Conservation (phyloP, 1,140 invertebrate genomes). For the Sesamia nonagrioides region DNA sequence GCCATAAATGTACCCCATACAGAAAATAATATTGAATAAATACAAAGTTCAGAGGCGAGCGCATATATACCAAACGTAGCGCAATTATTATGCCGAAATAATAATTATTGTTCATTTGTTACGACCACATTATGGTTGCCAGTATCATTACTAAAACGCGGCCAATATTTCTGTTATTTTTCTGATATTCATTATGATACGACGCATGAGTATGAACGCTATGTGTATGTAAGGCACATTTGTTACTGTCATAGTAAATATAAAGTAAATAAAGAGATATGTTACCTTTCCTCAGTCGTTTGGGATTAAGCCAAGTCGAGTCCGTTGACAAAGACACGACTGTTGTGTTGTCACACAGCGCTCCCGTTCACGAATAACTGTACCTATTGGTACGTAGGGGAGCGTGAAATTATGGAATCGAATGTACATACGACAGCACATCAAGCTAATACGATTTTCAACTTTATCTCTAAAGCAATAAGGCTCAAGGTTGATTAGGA, state of each 20-base stretch:
- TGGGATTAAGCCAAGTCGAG: constrained; percentile 78
- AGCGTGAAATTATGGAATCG: constrained; percentile 62
- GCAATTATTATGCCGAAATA: constrained; percentile 35
- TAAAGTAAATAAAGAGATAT: constrained; percentile 73
- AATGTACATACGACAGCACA: constrained; percentile 41
- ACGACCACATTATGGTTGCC: constrained; percentile 4
- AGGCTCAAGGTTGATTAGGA: too few species aligned
- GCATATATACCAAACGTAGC: constrained; percentile 7
- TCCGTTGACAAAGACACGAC: constrained; percentile 71
- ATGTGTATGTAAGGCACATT: constrained; percentile 60
- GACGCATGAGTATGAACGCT: constrained; percentile 44
- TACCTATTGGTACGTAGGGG: constrained; percentile 65
- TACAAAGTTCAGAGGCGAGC: constrained; percentile 19
- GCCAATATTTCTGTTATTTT: constrained; percentile 53
- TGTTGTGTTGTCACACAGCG: constrained; percentile 64
- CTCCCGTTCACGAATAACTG: constrained; percentile 62
- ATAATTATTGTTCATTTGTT: constrained; percentile 1
- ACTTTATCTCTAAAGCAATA: too few species aligned
- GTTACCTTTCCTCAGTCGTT: constrained; percentile 74
- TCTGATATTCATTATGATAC: constrained; percentile 50
- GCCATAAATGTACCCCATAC: constrained; percentile 38
- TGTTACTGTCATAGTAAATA: constrained; percentile 70
- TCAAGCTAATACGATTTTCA: too few species aligned
- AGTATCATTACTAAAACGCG: constrained; percentile 44
- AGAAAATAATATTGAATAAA: constrained; percentile 23